A percentile compares a stretch with the other conserved stretches of the same genome.
phyloP scores from a whole-genome alignment of 2,888 invertebrate species.

The Orgyia antiqua region DNA sequence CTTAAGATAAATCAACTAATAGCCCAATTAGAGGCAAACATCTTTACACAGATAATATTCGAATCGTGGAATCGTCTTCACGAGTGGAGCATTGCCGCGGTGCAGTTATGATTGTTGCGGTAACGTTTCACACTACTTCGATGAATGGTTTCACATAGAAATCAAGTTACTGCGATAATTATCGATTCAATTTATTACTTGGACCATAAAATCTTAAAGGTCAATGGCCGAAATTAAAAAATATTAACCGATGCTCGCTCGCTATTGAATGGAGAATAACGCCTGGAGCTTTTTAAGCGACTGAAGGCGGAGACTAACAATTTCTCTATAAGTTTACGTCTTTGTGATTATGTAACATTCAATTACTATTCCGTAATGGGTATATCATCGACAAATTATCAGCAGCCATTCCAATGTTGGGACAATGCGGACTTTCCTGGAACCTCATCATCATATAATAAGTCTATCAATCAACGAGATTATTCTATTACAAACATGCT shows the following conservation, averaged over 20 bases:
- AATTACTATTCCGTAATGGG: slow-evolving; percentile 52
- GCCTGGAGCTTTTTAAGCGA: slow-evolving; percentile 59
- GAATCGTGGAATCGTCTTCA: slow-evolving; percentile 36
- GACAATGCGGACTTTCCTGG: slow-evolving; percentile 54
- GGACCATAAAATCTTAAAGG: slow-evolving; percentile 57
- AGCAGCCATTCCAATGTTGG: slow-evolving; percentile 41
- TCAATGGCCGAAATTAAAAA: slow-evolving; percentile 50
- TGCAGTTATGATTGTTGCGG: slow-evolving; percentile 34
- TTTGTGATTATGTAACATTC: slow-evolving; percentile 59
- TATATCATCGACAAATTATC: slow-evolving; percentile 53
- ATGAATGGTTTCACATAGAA: slow-evolving; percentile 57
- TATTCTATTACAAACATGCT: slow-evolving; percentile 55
- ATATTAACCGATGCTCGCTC: slow-evolving; percentile 44
- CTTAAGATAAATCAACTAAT: slow-evolving; percentile 33
- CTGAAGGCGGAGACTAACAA: slow-evolving; percentile 56
- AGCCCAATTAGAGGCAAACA: slow-evolving; percentile 41
- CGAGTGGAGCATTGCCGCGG: slow-evolving; percentile 12
- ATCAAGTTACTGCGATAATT: slow-evolving; percentile 51
- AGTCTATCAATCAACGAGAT: slow-evolving; percentile 65
- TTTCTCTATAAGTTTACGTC: slow-evolving; percentile 56
- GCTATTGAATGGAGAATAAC: slow-evolving; percentile 61
- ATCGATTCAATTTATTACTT: slow-evolving; percentile 63
- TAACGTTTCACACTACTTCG: slow-evolving; percentile 48
- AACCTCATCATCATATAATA: slow-evolving; percentile 64
- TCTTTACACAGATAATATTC: slow-evolving; percentile 30